phyloP scores from a whole-genome alignment of 1,140 invertebrate genomes.

The Macrotrachela quadricornifera region DNA sequence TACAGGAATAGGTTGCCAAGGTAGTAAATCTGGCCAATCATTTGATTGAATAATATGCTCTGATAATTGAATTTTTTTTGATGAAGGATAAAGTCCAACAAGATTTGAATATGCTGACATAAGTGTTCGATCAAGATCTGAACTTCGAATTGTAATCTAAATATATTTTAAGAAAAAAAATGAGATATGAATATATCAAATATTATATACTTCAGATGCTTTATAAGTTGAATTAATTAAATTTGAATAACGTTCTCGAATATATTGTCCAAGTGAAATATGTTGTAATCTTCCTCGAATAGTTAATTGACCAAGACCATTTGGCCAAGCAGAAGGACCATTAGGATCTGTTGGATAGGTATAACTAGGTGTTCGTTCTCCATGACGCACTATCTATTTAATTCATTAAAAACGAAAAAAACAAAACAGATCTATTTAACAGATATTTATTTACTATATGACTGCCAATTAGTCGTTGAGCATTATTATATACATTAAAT shows the following conservation, averaged over 20 bases:
- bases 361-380: too few species aligned
- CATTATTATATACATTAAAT: too few species aligned
- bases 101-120: slow-evolving; percentile 61
- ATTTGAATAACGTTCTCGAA: slow-evolving; percentile 43
- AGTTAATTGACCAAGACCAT: too few species aligned
- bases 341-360: too few species aligned
- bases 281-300: too few species aligned
- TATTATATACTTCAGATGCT: slow-evolving; percentile 13
- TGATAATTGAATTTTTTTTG: slow-evolving; percentile 33
- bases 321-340: too few species aligned
- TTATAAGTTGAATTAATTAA: slow-evolving; percentile 40
- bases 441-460: too few species aligned
- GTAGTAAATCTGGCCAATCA: slow-evolving; percentile 43
- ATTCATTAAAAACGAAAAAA: too few species aligned
- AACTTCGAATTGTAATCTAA: slow-evolving; percentile 48
- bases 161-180: neutral
- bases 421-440: too few species aligned
- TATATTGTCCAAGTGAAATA: slow-evolving; percentile 41
- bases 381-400: too few species aligned
- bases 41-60: too few species aligned
- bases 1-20: slow-evolving; percentile 69
- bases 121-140: slow-evolving; percentile 53
- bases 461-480: too few species aligned
- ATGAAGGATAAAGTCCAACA: slow-evolving; percentile 51
- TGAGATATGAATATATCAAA: neutral